Evolutionary conservation across 2,888 invertebrate species (phyloP).

Genomic region (Pyralis farinalis): DNA sequence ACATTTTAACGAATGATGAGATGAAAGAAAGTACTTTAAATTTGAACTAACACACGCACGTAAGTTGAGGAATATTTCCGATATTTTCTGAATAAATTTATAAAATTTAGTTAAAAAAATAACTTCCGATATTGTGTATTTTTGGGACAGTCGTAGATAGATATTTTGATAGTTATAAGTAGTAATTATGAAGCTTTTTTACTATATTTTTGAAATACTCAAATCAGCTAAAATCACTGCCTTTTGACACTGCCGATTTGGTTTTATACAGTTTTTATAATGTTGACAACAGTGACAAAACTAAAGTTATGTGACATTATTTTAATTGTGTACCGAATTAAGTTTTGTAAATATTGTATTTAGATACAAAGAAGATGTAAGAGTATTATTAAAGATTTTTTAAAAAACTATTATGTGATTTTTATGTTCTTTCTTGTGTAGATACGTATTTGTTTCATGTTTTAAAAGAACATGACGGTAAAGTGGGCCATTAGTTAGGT

Average conservation of each 20-base stretch:
- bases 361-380: constrained; percentile 71
- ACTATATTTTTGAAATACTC: constrained; percentile 43
- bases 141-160: constrained; percentile 53
- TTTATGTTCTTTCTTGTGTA: too few species aligned
- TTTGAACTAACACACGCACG: too few species aligned
- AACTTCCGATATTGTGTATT: constrained; percentile 53
- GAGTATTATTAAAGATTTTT: constrained; percentile 73
- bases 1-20: too few species aligned
- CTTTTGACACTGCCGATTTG: constrained; percentile 39
- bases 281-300: constrained; percentile 28
- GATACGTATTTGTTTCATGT: too few species aligned
- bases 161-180: constrained; percentile 30
- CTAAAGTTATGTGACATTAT: constrained; percentile 44
- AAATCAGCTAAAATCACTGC: constrained; percentile 58
- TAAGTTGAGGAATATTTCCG: too few species aligned
- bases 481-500: too few species aligned
- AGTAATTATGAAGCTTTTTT: constrained; percentile 35
- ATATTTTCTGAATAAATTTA: neutral
- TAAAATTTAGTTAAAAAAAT: constrained; percentile 9
- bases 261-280: constrained; percentile 15
- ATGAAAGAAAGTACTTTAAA: too few species aligned
- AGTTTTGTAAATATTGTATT: constrained; percentile 77
- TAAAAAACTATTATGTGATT: neutral
- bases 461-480: too few species aligned
- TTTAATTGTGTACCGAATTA: constrained; percentile 48